Evolutionary conservation across 92 coral and sea anemone species (phyloP), one percentile per base, ranked within the genome.

Genomic region (Nematostella vectensis): DNA sequence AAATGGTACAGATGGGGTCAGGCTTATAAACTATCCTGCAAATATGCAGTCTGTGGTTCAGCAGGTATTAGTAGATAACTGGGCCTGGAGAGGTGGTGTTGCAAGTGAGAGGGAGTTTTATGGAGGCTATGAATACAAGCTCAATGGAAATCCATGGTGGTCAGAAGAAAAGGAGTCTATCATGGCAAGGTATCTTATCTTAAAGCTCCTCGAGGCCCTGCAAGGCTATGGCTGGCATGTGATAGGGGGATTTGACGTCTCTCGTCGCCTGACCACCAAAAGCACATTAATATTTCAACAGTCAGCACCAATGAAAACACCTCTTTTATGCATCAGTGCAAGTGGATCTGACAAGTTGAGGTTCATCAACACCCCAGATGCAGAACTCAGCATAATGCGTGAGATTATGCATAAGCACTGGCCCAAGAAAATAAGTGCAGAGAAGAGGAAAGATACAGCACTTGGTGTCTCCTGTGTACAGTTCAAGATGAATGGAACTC

Each of bases 81-180:
- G 59, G 51, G 47, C 58, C 19, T 76, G 73, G 69, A 67, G 28
- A 45, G 77, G 78, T 12, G 74, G 83, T 9, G 76, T 81, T 36
- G 75, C 75, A 31, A 47, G 57, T 36, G 83, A 81, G 33, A 33
- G 50, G 16, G 54, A 40, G 2, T 70, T 74, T 48, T 56, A 52
- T 27, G 83, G 52, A 16, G 79, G 94, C 47, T 74, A 79, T 74
- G 79, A 83, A 63, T 83, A 78, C 50, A 83, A 74, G 51, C 50
- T 83, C 11, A 59, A 55, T 8, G 94, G 94, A 4, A 69, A 38
- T 40, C 94, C 94, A 3, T 83, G 94, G 94, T 72, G 81, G 80
- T 71, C 94, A 11, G 49, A 31, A 27, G 73, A 54, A 15, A 59
- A 69, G 3, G 86, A 78, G 49, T 72, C 94, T 0, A 82, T 79